These are phyloP conservation scores for Abrostola triplasia DNA, from an alignment of 2,888 invertebrate species.

Conservation along the genomic window DNA sequence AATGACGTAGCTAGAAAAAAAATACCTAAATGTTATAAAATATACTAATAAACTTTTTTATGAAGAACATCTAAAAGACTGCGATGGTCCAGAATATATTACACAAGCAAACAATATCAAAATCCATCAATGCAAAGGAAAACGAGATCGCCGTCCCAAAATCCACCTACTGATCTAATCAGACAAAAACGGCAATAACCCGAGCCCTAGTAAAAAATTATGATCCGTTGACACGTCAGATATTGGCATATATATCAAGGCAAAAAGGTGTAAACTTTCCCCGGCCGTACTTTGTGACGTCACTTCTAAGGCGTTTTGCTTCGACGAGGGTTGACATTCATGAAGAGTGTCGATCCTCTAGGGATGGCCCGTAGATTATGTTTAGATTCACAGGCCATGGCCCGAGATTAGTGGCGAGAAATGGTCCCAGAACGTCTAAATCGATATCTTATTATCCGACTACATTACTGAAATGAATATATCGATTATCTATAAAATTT, in stretches of 20 bases:
- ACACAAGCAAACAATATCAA: background rate
- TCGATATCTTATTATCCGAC: conserved; percentile 11
- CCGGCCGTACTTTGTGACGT: conserved; percentile 37
- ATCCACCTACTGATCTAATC: conserved; percentile 12
- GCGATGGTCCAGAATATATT: background rate
- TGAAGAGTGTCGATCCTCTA: conserved; percentile 52
- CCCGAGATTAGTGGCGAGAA: conserved; percentile 29
- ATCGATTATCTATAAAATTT: background rate
- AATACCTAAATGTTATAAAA: too few relatives aligned
- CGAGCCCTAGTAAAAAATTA: conserved; percentile 25
- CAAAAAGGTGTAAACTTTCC: conserved; percentile 44
- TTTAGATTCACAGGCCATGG: conserved; percentile 40
- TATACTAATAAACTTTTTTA: too few relatives aligned
- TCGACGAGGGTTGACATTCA: conserved; percentile 58
- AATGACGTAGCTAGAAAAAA: too few relatives aligned
- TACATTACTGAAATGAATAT: background rate
- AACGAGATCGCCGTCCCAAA: conserved; percentile 1
- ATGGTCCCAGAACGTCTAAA: conserved; percentile 5
- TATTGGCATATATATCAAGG: conserved; percentile 43
- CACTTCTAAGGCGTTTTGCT: conserved; percentile 25
- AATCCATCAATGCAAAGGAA: background rate
- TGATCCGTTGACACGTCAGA: conserved; percentile 35
- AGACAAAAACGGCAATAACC: conserved; percentile 11
- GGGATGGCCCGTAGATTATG: conserved; percentile 50
- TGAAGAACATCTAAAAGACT: too few relatives aligned